These are phyloP conservation scores for Abrostola tripartita DNA, from an alignment of 2,888 invertebrate species.

Conservation along the genomic window DNA sequence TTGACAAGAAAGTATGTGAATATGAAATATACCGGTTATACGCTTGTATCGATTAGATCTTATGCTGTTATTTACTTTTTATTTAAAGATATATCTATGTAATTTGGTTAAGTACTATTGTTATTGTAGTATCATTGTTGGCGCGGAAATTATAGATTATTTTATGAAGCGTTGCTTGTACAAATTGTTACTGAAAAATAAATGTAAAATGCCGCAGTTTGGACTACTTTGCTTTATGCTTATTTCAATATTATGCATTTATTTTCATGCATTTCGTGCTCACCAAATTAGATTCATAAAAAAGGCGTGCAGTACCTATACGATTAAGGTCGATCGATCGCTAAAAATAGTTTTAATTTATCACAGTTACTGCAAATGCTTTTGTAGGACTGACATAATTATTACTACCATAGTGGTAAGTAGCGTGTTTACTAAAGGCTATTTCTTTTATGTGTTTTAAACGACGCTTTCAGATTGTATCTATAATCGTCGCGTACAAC, in stretches of 20 bases:
- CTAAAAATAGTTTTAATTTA: too few species aligned
- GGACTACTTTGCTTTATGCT: background rate
- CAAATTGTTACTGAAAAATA: background rate
- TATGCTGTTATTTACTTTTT: slow-evolving; percentile 24
- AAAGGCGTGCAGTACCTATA: too few species aligned
- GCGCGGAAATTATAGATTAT: slow-evolving; percentile 1
- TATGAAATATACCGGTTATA: slow-evolving; percentile 27
- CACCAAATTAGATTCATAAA: too few species aligned
- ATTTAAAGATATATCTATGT: slow-evolving; percentile 21
- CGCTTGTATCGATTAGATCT: slow-evolving; percentile 32
- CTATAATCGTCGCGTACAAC: slow-evolving; percentile 16
- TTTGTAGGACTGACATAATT: too few species aligned
- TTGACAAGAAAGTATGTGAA: slow-evolving; percentile 41
- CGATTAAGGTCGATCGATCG: too few species aligned
- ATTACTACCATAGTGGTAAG: too few species aligned
- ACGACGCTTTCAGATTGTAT: slow-evolving; percentile 18
- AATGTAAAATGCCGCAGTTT: background rate
- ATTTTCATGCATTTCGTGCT: too few species aligned
- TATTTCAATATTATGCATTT: background rate
- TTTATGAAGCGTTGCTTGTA: slow-evolving; percentile 22
- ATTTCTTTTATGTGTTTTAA: background rate
- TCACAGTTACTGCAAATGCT: too few species aligned
- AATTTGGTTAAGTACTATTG: slow-evolving; percentile 33
- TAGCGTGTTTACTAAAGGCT: too few species aligned
- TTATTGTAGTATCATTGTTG: slow-evolving; percentile 13